phyloP scores from a whole-genome alignment of 1,140 invertebrate species.

The Nasonia vitripennis region DNA sequence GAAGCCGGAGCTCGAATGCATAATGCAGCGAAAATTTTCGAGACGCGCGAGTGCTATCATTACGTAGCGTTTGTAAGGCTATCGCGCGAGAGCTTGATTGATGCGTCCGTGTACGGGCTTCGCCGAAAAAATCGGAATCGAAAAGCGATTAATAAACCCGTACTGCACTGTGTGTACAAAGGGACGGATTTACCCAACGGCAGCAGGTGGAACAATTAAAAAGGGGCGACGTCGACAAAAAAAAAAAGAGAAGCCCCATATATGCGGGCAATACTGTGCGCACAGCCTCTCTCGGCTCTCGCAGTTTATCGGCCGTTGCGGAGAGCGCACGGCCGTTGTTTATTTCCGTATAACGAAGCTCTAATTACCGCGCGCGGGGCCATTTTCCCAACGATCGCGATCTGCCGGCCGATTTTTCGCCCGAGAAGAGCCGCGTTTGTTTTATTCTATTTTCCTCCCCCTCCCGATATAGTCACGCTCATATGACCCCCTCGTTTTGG shows the following conservation, averaged over 20 bases:
- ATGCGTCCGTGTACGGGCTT: too few relatives aligned
- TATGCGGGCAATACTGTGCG: slow-evolving; percentile 53
- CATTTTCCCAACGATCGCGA: slow-evolving; percentile 52
- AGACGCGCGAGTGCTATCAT: background rate
- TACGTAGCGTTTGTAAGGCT: too few relatives aligned
- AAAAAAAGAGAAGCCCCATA: slow-evolving; percentile 40
- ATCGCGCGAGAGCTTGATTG: too few relatives aligned
- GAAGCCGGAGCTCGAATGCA: background rate
- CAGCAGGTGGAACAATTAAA: background rate
- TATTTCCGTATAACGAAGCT: slow-evolving; percentile 58
- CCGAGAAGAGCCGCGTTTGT: background rate
- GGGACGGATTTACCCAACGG: background rate
- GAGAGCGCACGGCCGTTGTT: slow-evolving; percentile 49
- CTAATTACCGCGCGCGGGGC: slow-evolving; percentile 55
- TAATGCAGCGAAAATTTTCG: slow-evolving; percentile 15
- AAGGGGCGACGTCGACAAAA: background rate
- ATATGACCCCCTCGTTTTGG: background rate
- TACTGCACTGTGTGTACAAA: background rate
- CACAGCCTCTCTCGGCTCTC: slow-evolving; percentile 40
- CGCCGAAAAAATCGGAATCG: background rate
- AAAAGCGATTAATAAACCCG: slow-evolving; percentile 2
- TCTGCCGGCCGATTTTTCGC: slow-evolving; percentile 34
- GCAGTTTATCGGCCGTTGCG: slow-evolving; percentile 58
- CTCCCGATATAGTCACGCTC: background rate
- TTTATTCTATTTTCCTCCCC: background rate